Percentiles rank a stretch among this genome's conserved stretches.
These are phyloP conservation scores for Mesaphorura yosii DNA, from an alignment of 1,140 invertebrate species.

Conservation along the genomic window DNA sequence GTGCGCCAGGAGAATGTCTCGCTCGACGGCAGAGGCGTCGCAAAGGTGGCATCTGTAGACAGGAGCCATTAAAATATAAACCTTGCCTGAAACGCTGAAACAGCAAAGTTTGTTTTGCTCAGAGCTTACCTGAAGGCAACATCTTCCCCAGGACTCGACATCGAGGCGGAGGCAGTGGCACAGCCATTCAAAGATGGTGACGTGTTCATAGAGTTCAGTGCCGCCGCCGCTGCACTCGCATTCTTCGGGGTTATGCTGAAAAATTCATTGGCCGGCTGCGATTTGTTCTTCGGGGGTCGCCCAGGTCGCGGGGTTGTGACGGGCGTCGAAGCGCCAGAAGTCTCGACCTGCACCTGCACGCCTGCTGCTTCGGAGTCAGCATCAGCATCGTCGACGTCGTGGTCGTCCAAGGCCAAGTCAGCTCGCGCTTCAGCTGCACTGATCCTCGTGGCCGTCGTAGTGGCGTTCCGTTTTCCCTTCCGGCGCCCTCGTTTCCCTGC, in stretches of 20 bases:
- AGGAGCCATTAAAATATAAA: background rate
- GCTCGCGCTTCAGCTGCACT: conserved; percentile 22
- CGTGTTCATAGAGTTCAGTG: conserved; percentile 4
- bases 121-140: conserved; percentile 20
- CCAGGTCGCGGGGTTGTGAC: background rate
- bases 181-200: no score
- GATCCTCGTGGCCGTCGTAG: conserved; percentile 24
- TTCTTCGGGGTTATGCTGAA: background rate
- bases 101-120: background rate
- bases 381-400: conserved; percentile 28
- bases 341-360: background rate
- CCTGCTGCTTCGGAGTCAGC: conserved; percentile 8
- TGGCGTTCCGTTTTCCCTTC: conserved; percentile 30
- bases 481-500: conserved; percentile 1
- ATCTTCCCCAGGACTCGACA: conserved; percentile 24
- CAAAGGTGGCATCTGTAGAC: conserved; percentile 72
- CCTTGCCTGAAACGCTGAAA: background rate
- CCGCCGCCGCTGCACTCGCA: background rate
- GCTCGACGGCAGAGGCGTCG: conserved; percentile 66
- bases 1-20: conserved; percentile 68
- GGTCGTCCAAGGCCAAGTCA: conserved; percentile 16
- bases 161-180: conserved; percentile 4
- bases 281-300: background rate
- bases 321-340: background rate
- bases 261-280: no score